phyloP scores from a whole-genome alignment of 2,113 vertebrate genomes.

The Tamias sibiricus region DNA sequence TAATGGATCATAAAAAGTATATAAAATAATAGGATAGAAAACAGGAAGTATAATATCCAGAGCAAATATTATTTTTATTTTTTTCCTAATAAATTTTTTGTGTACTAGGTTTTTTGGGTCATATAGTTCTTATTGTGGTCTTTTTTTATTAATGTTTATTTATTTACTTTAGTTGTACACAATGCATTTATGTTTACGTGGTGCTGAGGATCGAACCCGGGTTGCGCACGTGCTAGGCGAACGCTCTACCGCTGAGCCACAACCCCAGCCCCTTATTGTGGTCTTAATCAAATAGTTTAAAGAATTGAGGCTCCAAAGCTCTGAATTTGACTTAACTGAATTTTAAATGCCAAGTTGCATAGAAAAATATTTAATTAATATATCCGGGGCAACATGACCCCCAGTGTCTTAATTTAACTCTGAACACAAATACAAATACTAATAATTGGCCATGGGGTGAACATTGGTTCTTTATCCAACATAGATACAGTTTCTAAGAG shows the following conservation, averaged over 20 bases:
- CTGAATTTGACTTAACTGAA: background rate
- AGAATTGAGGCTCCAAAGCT: background rate
- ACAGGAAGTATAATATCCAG: background rate
- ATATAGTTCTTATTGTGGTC: background rate
- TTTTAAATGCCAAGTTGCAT: background rate
- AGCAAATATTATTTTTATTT: background rate
- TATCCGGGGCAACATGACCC: background rate
- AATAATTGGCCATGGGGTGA: background rate
- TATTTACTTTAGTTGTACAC: too few species aligned
- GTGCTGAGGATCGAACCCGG: too few species aligned
- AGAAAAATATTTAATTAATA: background rate
- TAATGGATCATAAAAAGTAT: background rate
- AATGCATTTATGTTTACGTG: too few species aligned
- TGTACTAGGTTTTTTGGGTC: background rate
- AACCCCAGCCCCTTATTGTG: too few species aligned
- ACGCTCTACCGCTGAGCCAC: too few species aligned
- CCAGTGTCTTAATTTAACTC: background rate
- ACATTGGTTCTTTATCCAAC: accelerated
- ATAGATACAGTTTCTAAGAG: background rate
- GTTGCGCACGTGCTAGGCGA: too few species aligned
- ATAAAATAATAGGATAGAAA: background rate
- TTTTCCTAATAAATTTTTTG: background rate
- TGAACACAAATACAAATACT: background rate
- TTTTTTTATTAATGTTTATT: too few species aligned
- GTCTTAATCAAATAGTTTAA: background rate